Percentiles rank a stretch among this genome's conserved stretches.
These are phyloP conservation scores for Trematomus bernacchii DNA, from an alignment of 2,797 vertebrate species.

Conservation along the genomic window DNA sequence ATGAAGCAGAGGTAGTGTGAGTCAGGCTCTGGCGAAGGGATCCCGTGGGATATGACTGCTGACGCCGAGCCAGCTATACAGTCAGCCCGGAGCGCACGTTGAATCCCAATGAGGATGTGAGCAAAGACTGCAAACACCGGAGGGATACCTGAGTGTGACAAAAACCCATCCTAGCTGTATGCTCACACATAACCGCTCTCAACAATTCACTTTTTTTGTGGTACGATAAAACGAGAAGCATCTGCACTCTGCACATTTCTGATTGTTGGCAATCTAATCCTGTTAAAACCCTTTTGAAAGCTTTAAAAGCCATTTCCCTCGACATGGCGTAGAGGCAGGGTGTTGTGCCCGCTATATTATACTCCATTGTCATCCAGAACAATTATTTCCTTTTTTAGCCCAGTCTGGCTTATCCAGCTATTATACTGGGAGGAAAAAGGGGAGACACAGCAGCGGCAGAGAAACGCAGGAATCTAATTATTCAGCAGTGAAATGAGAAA, in stretches of 20 bases:
- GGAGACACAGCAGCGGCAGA: constrained; percentile 31
- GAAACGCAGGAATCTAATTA: constrained; percentile 40
- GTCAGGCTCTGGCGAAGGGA: constrained; percentile 75
- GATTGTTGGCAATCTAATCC: constrained; percentile 70
- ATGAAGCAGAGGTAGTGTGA: constrained; percentile 62
- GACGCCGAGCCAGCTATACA: constrained; percentile 66
- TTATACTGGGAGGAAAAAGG: constrained; percentile 58
- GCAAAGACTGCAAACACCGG: constrained; percentile 31
- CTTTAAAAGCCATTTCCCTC: constrained; percentile 75
- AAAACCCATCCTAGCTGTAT: not conserved
- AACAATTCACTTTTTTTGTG: constrained; percentile 24
- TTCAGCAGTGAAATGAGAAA: constrained; percentile 44
- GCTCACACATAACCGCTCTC: constrained; percentile 11
- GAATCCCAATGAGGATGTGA: constrained; percentile 72
- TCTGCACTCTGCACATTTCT: constrained; percentile 68
- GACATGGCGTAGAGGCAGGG: constrained; percentile 56
- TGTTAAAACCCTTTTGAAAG: constrained; percentile 65
- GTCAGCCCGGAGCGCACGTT: constrained; percentile 49
- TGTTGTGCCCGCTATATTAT: constrained; percentile 54
- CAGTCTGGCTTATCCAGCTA: constrained; percentile 68
- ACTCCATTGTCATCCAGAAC: constrained; percentile 78
- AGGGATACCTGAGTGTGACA: constrained; percentile 5
- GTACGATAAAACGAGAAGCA: constrained; percentile 38
- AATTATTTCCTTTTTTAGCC: constrained; percentile 75
- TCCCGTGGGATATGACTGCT: constrained; percentile 66